Conservation (phyloP, 1,140 invertebrate species). For the Drosophila fuyamai region DNA sequence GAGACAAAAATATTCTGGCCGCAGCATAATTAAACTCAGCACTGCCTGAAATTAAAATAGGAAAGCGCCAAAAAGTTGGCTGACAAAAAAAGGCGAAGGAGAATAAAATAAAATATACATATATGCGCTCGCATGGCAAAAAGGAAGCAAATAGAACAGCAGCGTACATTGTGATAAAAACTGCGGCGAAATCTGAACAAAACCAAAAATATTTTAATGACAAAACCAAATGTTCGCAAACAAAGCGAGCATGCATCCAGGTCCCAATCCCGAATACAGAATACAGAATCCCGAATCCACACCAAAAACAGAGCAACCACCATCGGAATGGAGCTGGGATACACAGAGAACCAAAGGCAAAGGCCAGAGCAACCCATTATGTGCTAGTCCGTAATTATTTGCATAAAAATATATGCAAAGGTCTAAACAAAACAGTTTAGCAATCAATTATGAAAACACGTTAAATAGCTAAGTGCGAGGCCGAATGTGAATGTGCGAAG, state of each 20-base stretch:
- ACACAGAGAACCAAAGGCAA: conserved; percentile 12
- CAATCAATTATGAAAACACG: conserved; percentile 83
- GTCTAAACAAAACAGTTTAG: conserved; percentile 83
- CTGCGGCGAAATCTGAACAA: conserved; percentile 71
- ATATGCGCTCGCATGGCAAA: conserved; percentile 6
- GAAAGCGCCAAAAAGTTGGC: conserved; percentile 68
- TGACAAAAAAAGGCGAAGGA: conserved; percentile 21
- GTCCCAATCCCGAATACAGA: conserved; percentile 9
- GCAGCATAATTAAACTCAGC: conserved; percentile 63
- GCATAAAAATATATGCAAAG: conserved; percentile 82
- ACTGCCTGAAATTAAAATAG: conserved; percentile 59
- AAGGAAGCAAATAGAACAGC: conserved; percentile 11
- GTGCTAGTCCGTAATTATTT: conserved; percentile 79
- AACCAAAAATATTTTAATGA: conserved; percentile 82
- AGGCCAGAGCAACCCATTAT: conserved; percentile 62
- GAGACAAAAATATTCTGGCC: conserved; percentile 39
- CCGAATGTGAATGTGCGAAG: conserved; percentile 51
- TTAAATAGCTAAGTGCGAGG: conserved; percentile 80
- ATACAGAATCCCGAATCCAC: conserved; percentile 5
- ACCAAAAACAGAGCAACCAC: conserved; percentile 12
- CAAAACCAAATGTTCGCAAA: conserved; percentile 73
- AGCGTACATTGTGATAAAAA: conserved; percentile 35
- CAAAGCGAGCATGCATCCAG: conserved; percentile 56
- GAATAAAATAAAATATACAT: conserved; percentile 18
- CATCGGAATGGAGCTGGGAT: conserved; percentile 9